A percentile compares a stretch with the other conserved stretches of the same genome.
Evolutionary conservation across 2,797 vertebrate genomes (phyloP).

Genomic region (Pipistrellus pygmaeus): DNA sequence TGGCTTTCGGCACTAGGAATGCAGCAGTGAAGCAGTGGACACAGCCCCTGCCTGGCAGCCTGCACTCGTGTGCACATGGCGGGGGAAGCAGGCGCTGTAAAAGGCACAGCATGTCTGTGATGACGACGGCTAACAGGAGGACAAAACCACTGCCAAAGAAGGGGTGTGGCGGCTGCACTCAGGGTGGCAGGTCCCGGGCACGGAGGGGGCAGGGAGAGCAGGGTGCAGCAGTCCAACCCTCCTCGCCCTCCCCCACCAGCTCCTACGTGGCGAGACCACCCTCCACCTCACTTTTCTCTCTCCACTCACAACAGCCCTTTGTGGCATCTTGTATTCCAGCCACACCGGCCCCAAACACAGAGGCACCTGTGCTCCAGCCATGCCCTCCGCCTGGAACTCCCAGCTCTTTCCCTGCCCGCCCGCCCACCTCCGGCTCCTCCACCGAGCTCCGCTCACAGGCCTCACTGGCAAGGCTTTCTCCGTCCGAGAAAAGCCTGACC

Average conservation of each 20-base stretch:
- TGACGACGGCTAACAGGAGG: neutral
- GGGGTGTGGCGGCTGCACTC: neutral
- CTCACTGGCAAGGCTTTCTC: neutral
- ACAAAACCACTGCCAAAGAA: neutral
- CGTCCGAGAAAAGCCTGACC: neutral
- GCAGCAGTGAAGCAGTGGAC: neutral
- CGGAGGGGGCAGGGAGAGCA: neutral
- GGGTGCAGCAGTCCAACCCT: neutral
- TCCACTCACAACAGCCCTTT: neutral
- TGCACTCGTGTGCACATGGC: neutral
- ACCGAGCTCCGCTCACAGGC: neutral
- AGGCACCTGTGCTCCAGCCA: neutral
- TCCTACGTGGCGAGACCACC: neutral
- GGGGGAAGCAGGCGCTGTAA: neutral
- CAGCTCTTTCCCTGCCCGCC: neutral
- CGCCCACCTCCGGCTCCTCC: neutral
- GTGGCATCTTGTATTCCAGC: neutral
- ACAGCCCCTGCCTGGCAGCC: too few species aligned
- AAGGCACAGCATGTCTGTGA: accelerated
- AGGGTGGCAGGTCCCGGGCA: neutral
- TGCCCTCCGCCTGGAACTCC: neutral
- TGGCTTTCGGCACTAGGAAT: neutral
- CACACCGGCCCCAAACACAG: neutral
- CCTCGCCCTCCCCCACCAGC: neutral
- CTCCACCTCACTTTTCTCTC: neutral